phyloP scores from a whole-genome alignment of 2,113 vertebrate species.

The Campylorhamphus procurvoides region DNA sequence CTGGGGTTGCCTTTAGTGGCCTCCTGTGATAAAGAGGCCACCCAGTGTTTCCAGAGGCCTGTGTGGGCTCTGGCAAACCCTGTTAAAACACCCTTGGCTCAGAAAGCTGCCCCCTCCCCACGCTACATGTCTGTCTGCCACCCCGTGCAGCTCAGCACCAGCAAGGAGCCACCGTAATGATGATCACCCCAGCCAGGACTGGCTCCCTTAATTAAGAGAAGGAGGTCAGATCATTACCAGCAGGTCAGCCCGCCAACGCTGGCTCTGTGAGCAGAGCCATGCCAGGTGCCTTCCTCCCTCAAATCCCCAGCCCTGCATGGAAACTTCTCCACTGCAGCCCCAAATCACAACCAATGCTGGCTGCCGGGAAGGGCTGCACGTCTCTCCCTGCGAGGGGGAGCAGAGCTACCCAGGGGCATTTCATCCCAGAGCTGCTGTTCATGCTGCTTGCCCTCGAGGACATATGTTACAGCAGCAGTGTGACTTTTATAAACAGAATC shows the following conservation, averaged over 20 bases:
- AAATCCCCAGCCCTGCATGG: fast-evolving
- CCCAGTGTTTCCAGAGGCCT: not conserved
- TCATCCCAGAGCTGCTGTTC: not conserved
- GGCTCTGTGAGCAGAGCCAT: not conserved
- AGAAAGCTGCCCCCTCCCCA: not conserved
- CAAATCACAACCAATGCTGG: fast-evolving
- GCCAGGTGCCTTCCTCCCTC: fast-evolving
- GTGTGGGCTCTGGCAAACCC: not conserved
- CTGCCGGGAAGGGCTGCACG: fast-evolving
- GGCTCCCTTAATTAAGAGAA: not conserved
- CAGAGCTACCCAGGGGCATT: not conserved
- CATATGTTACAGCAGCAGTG: not conserved
- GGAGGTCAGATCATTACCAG: not conserved
- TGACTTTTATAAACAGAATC: not conserved
- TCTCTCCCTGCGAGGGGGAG: not conserved
- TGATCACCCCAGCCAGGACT: fast-evolving
- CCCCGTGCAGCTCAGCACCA: not conserved
- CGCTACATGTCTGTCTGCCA: fast-evolving
- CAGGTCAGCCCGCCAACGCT: fast-evolving
- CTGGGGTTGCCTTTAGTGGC: not conserved
- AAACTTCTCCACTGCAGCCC: not conserved
- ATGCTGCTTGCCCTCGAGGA: not conserved
- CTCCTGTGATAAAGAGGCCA: not conserved
- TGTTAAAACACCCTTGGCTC: not conserved
- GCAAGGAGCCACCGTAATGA: not conserved